These are phyloP conservation scores for Palythoa caribaeorum DNA, from an alignment of 92 coral and sea anemone species.

Conservation along the genomic window DNA sequence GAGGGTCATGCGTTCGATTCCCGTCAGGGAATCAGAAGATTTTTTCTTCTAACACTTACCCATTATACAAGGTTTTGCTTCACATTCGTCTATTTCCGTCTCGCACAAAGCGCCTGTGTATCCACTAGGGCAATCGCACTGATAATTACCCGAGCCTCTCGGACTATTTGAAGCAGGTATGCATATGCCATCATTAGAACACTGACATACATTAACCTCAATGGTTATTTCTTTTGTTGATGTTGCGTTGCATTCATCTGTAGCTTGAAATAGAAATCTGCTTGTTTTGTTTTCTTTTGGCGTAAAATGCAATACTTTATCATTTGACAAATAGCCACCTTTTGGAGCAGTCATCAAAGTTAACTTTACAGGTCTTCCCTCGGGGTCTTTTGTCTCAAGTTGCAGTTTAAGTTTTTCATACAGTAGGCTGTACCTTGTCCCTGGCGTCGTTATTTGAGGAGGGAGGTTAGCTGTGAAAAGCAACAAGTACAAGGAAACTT, in stretches of 20 bases:
- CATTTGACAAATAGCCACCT: neutral
- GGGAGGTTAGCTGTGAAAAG: neutral
- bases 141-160: neutral
- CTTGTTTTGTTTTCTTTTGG: slow-evolving; percentile 1
- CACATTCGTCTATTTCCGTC: neutral
- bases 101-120: neutral
- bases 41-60: neutral
- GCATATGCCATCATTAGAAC: neutral
- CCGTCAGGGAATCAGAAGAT: too few species aligned
- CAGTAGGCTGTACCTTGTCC: neutral
- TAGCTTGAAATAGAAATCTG: neutral
- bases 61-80: neutral
- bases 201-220: neutral
- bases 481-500: too few species aligned
- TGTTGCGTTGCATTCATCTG: neutral
- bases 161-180: neutral
- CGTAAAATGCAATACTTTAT: slow-evolving; percentile 6
- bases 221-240: neutral
- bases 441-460: slow-evolving; percentile 1
- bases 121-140: neutral
- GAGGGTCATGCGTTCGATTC: too few species aligned
- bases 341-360: neutral
- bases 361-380: slow-evolving; percentile 13
- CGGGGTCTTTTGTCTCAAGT: slow-evolving; percentile 14
- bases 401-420: slow-evolving; percentile 4